Conservation (phyloP, 2,797 vertebrate genomes). For the Mallotus villosus region DNA sequence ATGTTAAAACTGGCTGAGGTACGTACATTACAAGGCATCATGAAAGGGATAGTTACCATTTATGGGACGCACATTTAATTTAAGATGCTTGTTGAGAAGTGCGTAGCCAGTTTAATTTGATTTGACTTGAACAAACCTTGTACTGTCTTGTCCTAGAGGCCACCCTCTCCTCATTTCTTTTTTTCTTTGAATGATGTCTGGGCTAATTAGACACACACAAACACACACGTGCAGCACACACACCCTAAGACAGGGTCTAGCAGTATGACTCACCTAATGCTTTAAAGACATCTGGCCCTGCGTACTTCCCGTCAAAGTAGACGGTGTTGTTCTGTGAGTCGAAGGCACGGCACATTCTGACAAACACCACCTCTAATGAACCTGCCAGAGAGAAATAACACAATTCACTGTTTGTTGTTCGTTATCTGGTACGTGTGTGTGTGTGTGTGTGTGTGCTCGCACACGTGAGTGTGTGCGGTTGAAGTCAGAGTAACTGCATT, state of each 20-base stretch:
- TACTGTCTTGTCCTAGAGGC: neutral
- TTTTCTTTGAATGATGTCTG: slow-evolving; percentile 94
- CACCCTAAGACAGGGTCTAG: neutral
- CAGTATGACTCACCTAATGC: slow-evolving; percentile 79
- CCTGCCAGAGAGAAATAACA: slow-evolving; percentile 61
- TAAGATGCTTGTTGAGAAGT: no score
- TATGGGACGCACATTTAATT: no score
- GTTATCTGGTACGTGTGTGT: slow-evolving; percentile 45
- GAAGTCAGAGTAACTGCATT: no score
- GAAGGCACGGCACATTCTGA: slow-evolving; percentile 93
- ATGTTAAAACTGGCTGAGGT: no score
- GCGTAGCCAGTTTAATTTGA: no score
- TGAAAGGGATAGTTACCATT: no score
- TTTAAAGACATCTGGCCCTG: slow-evolving; percentile 89
- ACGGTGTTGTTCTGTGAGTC: slow-evolving; percentile 91
- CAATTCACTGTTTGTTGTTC: neutral
- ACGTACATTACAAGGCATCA: no score
- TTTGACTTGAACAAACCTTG: no score
- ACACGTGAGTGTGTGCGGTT: slow-evolving; percentile 49
- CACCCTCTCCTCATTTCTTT: slow-evolving; percentile 90
- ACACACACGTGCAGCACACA: neutral
- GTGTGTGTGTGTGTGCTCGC: slow-evolving; percentile 15
- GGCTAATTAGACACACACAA: slow-evolving; percentile 16
- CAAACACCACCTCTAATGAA: slow-evolving; percentile 91
- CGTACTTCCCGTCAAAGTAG: slow-evolving; percentile 92